Conservation (phyloP, 2,113 vertebrate genomes). For the Dolichotis patagonum region DNA sequence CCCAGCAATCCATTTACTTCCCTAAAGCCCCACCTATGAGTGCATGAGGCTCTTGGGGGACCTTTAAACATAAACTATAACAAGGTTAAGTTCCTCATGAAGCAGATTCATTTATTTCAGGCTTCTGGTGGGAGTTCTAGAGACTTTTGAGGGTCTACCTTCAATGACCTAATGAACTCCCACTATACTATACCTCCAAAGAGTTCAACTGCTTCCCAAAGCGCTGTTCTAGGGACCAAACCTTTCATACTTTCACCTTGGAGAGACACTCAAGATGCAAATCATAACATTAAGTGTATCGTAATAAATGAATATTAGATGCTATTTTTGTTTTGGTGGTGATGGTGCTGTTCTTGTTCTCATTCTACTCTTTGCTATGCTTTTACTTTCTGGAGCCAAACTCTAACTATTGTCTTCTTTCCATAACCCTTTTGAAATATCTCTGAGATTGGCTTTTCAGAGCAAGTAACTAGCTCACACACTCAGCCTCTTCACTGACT, state of each 20-base stretch:
- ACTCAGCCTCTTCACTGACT: neutral
- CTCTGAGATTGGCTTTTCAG: neutral
- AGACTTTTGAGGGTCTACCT: too few species aligned
- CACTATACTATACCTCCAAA: neutral
- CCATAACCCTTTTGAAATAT: neutral
- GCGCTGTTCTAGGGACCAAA: neutral
- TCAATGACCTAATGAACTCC: neutral
- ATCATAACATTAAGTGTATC: neutral
- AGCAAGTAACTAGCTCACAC: neutral
- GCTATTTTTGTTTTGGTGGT: neutral
- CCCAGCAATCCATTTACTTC: neutral
- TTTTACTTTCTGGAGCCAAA: neutral
- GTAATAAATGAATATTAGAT: neutral
- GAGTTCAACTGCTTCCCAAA: neutral
- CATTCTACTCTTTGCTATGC: neutral
- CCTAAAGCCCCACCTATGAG: neutral
- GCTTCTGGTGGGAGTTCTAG: neutral
- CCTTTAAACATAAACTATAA: neutral
- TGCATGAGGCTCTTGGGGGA: neutral
- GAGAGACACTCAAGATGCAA: neutral
- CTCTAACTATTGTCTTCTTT: neutral
- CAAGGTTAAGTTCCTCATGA: neutral
- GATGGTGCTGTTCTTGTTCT: neutral
- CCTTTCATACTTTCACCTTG: neutral
- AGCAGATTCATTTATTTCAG: too few species aligned